Evolutionary conservation across 2,888 invertebrate genomes (phyloP), one percentile per base, ranked within the genome.

Genomic region (Sepiola atlantica): DNA sequence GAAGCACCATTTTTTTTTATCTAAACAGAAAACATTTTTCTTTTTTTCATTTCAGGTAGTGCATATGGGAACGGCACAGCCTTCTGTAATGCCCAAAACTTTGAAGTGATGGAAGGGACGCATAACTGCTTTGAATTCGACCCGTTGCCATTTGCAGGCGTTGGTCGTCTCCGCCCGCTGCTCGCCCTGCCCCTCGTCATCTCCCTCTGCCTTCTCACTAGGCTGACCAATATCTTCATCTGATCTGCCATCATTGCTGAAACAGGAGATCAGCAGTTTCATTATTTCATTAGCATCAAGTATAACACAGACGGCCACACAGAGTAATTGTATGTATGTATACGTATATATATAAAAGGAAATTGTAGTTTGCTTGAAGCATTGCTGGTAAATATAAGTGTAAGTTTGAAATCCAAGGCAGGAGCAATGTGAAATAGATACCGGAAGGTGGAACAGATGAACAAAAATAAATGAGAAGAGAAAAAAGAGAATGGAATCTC

Each of bases 41-140:
- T 55, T 55, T 91, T 91, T 91, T 94, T 77, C 94, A 91, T 95
- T 95, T 91, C 95, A 97, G 97, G 96, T 90, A 95, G 95, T 61
- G 94, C 94, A 16, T 97, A 97, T 94, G 95, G 95, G 55, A 96
- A 96, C 94, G 97, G 97, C 14, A 95, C 96, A 93, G 96, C 97
- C 20, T 97, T 97, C 95, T 97, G 97, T 95, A 96, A 96, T 94
- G 97, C 97, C 45, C 97, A 97, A 95, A 96, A 96, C 95, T 97
- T 97, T 95, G 95, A 96, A 77, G 97, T 97, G 16, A 96, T 96
- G 18, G 96, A 97, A 90, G 96, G 96, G 21, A 96, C 96, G 94
- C 94, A 95, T n/a, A 95, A 96, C 94, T 97, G 97, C 95, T 97
- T 97, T 95, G 96, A 97, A 91, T 97, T 96, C 95, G 97, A 97